These are phyloP conservation scores for Chionodraco myersi DNA, from an alignment of 2,113 vertebrate species.

Conservation along the genomic window DNA sequence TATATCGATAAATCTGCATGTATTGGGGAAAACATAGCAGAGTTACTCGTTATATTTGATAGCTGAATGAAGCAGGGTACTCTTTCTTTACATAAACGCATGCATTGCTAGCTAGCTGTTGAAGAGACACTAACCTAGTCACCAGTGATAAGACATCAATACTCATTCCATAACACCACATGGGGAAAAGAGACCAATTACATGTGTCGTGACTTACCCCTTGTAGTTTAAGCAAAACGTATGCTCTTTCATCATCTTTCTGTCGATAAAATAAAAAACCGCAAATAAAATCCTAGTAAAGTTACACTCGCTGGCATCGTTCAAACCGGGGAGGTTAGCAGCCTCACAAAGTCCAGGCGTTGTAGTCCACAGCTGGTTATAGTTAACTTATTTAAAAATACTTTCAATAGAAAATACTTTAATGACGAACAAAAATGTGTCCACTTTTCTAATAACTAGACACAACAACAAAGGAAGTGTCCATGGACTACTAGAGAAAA, in stretches of 20 bases:
- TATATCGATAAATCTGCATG: neutral
- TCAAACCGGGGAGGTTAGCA: slow-evolving; percentile 4
- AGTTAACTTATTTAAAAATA: neutral
- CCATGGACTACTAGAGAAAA: slow-evolving; percentile 18
- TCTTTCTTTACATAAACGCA: neutral
- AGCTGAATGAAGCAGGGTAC: neutral
- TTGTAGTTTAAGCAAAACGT: neutral
- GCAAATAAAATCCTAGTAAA: slow-evolving; percentile 21
- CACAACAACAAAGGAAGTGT: slow-evolving; percentile 45
- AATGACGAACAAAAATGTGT: neutral
- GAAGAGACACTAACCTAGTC: neutral
- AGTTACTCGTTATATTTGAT: neutral
- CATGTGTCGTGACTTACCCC: slow-evolving; percentile 42
- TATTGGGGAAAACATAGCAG: neutral
- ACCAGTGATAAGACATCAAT: neutral
- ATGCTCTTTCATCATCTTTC: slow-evolving; percentile 7
- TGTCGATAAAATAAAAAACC: slow-evolving; percentile 18
- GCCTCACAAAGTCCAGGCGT: neutral
- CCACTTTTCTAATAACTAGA: neutral
- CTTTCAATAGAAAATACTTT: neutral
- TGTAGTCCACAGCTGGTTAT: neutral
- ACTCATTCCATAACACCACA: neutral
- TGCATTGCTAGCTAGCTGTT: neutral
- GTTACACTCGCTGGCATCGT: slow-evolving; percentile 36
- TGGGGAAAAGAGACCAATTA: too few relatives aligned